A percentile compares a stretch with the other conserved stretches of the same genome.
These are phyloP conservation scores for Boloria selene DNA, from an alignment of 2,888 invertebrate species.

Conservation along the genomic window DNA sequence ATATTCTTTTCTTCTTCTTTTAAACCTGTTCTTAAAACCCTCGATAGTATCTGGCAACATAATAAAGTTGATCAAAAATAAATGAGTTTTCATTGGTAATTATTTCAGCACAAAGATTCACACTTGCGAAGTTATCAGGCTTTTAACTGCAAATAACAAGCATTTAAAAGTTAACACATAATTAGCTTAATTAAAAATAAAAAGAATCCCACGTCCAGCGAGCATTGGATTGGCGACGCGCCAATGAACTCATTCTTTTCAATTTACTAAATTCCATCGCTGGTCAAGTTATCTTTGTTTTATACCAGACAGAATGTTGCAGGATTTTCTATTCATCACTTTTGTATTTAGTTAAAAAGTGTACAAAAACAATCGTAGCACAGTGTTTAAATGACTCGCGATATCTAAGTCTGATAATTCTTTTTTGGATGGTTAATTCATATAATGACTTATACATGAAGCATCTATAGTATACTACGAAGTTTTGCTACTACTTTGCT, in stretches of 20 bases:
- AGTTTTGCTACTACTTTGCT: too few species aligned
- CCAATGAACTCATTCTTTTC: constrained; percentile 35
- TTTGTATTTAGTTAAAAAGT: neutral
- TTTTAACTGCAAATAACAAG: constrained; percentile 10
- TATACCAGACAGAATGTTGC: neutral
- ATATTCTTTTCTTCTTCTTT: too few species aligned
- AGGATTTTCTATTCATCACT: neutral
- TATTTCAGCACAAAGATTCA: neutral
- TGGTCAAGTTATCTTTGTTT: neutral
- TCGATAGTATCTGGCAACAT: neutral
- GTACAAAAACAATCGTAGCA: too few species aligned
- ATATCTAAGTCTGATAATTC: too few species aligned
- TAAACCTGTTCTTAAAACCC: too few species aligned
- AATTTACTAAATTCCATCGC: neutral
- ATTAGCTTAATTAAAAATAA: constrained; percentile 36
- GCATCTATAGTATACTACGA: too few species aligned
- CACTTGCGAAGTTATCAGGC: neutral
- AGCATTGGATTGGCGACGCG: constrained; percentile 15
- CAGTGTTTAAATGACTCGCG: too few species aligned
- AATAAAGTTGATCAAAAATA: neutral
- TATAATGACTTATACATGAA: too few species aligned
- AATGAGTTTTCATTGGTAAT: neutral
- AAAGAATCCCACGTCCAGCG: constrained; percentile 20
- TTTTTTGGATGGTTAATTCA: too few species aligned
- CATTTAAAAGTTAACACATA: constrained; percentile 34